Conservation (phyloP, 2,888 invertebrate species). For the Apamea crenata region DNA sequence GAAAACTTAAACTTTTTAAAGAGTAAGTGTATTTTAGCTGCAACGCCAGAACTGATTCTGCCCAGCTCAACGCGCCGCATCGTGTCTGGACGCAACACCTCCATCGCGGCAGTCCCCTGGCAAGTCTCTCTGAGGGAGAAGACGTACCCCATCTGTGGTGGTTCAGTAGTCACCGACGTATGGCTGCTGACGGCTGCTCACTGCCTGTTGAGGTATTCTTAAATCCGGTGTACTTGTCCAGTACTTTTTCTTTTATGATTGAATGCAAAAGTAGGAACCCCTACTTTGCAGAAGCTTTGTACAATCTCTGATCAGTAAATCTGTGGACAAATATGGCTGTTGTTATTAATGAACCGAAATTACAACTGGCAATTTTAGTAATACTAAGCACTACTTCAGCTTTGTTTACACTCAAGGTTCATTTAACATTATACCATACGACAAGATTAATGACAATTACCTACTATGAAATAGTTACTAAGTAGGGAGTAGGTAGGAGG, state of each 20-base stretch:
- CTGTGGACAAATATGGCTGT: background rate
- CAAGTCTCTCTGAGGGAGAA: constrained; percentile 88
- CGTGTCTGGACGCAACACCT: constrained; percentile 88
- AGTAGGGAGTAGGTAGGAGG: too few species aligned
- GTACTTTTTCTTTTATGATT: background rate
- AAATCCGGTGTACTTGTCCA: background rate
- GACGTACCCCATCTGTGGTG: constrained; percentile 89
- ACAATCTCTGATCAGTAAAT: background rate
- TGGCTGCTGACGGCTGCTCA: constrained; percentile 89
- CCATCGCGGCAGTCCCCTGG: constrained; percentile 89
- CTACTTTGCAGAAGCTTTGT: background rate
- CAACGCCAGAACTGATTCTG: constrained; percentile 14
- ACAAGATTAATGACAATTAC: background rate
- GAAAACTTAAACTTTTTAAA: too few species aligned
- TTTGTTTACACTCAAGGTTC: background rate
- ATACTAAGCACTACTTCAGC: background rate
- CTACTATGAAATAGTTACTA: background rate
- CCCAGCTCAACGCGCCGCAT: constrained; percentile 82
- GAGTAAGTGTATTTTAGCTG: background rate
- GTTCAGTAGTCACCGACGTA: constrained; percentile 84
- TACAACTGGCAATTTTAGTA: background rate
- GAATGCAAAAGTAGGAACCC: background rate
- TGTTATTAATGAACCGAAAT: background rate
- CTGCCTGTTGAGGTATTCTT: constrained; percentile 80
- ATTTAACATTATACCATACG: background rate